These are phyloP conservation scores for Mythimna albipuncta DNA, from an alignment of 2,888 invertebrate species.

Conservation along the genomic window DNA sequence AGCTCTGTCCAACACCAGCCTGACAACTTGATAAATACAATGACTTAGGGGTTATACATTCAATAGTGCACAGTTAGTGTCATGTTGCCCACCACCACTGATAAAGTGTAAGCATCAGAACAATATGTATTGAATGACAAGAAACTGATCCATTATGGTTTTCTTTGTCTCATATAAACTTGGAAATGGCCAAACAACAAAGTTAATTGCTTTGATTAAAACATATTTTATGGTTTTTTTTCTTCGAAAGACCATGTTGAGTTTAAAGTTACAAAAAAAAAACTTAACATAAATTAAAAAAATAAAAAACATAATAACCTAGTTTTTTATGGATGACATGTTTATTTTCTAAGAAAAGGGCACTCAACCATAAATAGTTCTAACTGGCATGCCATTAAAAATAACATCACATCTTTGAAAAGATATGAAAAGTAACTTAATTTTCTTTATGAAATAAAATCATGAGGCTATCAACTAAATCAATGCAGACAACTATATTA, in stretches of 20 bases:
- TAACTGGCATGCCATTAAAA: background rate
- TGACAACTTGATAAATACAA: constrained; percentile 15
- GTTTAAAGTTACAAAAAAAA: constrained; percentile 36
- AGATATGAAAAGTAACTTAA: background rate
- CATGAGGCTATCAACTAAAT: background rate
- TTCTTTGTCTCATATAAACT: constrained; percentile 33
- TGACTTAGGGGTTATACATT: constrained; percentile 27
- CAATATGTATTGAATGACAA: constrained; percentile 34
- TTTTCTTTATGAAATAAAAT: background rate
- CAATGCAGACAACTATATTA: background rate
- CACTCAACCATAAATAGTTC: background rate
- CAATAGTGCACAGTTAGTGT: constrained; percentile 21
- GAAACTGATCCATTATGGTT: constrained; percentile 33
- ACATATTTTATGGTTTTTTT: background rate
- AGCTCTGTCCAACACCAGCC: constrained; percentile 19
- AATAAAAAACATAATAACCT: background rate
- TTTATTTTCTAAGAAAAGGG: background rate
- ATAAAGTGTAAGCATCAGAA: constrained; percentile 25
- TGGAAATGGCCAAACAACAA: constrained; percentile 16
- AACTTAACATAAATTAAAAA: background rate
- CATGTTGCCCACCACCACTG: constrained; percentile 8
- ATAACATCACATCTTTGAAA: constrained; percentile 9
- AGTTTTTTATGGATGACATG: constrained; percentile 1
- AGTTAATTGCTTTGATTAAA: background rate
- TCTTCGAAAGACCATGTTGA: constrained; percentile 24